Evolutionary conservation across 2,797 vertebrate species (phyloP), one percentile per base, ranked within the genome.

Genomic region (Brachymystax lenok): DNA sequence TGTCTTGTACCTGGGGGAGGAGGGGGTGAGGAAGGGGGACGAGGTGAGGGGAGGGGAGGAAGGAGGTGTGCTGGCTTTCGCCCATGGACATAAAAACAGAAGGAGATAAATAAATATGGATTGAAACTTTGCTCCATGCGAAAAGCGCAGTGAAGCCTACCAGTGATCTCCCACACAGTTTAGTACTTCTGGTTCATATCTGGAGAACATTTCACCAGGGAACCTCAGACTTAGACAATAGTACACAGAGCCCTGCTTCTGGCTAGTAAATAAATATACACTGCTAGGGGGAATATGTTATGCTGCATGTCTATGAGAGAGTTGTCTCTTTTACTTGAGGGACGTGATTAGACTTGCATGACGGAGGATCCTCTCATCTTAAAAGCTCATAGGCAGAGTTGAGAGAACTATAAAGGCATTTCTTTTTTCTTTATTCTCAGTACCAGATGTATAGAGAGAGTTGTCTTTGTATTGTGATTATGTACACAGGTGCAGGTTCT

Each of bases 151-250:
- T 14, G 56, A 46, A 69, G 66, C 21, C 21, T 5, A 13, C 30
- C 7, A 30, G 66, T 64, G 33, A 46, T 54, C 73, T 59, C 61
- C 75, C 77, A 77, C 77, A 35, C 75, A 51, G 75, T 69, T 77
- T 69, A 75, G 19, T 46, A 46, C 40, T 27, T 56, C 50, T 71
- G 71, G 77, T 74, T 74, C 71, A 21, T 73, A 69, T 16, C 69
- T 51, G 75, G 13, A 30, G 33, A 69, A 30, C 10, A 28, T 75
- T 56, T 69, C 64, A 19, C 51, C 40, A 35, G 68, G 63, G 54
- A 68, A 64, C 28, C 46, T 40, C 50, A 33, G 21, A 51, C 69
- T 40, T 61, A 71, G 27, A 35, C 51, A 33, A 12, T 63, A 75
- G 69, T 8, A 21, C 67, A 19, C 17, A 69, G 67, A 69, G 33